phyloP scores from a whole-genome alignment of 1,140 invertebrate genomes.

The Notospermus geniculatus region DNA sequence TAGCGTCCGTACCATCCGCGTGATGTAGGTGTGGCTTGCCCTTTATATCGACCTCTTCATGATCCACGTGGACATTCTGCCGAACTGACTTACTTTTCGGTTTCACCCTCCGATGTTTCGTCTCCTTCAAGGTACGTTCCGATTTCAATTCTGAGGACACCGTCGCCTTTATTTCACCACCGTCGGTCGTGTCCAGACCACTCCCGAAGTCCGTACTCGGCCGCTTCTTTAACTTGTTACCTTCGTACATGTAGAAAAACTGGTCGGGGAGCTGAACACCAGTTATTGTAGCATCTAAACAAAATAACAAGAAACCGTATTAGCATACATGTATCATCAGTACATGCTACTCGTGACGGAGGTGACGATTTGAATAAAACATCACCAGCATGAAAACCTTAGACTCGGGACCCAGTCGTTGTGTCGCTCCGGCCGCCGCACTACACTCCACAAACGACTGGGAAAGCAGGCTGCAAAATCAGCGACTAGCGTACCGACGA shows the following conservation, averaged over 20 bases:
- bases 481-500: no score
- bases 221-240: not conserved
- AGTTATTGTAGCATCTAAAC: no score
- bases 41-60: slow-evolving; percentile 48
- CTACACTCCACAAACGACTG: no score
- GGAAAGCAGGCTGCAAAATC: no score
- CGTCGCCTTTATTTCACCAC: not conserved
- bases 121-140: not conserved
- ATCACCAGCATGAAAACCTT: no score
- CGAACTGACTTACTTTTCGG: slow-evolving; percentile 20
- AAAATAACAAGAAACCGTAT: no score
- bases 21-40: slow-evolving; percentile 43
- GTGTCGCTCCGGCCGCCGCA: no score
- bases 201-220: not conserved
- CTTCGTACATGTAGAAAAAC: slow-evolving; percentile 3
- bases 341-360: no score
- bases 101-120: not conserved
- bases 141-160: not conserved
- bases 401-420: no score
- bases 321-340: no score
- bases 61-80: slow-evolving; percentile 48
- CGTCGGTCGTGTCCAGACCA: slow-evolving; percentile 1
- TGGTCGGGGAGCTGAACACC: slow-evolving; percentile 6
- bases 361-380: no score
- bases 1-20: slow-evolving; percentile 34